phyloP scores from a whole-genome alignment of 2,888 invertebrate species.

The Ochlodes sylvanus region DNA sequence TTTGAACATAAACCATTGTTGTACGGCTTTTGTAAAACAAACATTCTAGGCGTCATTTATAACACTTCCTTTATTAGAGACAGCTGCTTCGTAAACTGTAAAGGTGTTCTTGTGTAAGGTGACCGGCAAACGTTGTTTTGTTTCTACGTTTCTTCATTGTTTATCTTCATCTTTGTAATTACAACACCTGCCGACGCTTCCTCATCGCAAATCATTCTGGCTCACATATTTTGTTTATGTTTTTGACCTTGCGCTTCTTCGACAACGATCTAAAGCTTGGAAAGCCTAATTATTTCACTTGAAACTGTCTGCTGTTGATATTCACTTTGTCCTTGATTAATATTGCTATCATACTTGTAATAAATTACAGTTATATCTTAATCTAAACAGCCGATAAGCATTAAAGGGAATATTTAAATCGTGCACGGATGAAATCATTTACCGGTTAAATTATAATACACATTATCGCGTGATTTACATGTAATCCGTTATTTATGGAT shows the following conservation, averaged over 20 bases:
- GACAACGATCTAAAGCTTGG: slow-evolving; percentile 40
- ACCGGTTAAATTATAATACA: slow-evolving; percentile 12
- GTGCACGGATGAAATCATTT: slow-evolving; percentile 7
- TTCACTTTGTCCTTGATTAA: background rate
- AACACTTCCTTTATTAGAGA: slow-evolving; percentile 60
- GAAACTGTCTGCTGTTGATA: background rate
- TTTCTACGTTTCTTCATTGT: slow-evolving; percentile 52
- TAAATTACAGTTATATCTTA: background rate
- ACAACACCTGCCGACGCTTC: slow-evolving; percentile 66
- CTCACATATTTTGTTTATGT: slow-evolving; percentile 34
- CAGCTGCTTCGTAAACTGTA: slow-evolving; percentile 60
- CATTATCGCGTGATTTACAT: slow-evolving; percentile 19
- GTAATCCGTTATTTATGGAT: slow-evolving; percentile 21
- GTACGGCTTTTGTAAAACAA: slow-evolving; percentile 62
- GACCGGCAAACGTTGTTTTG: slow-evolving; percentile 50
- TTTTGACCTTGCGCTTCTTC: slow-evolving; percentile 42
- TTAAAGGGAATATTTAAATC: background rate
- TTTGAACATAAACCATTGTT: slow-evolving; percentile 44
- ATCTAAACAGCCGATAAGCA: slow-evolving; percentile 8
- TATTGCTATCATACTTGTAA: background rate
- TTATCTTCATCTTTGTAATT: slow-evolving; percentile 64
- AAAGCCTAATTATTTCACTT: slow-evolving; percentile 1
- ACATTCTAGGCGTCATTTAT: slow-evolving; percentile 68
- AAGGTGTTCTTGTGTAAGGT: slow-evolving; percentile 54
- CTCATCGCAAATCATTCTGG: slow-evolving; percentile 49